phyloP scores from a whole-genome alignment of 2,797 vertebrate genomes.

The Lerista edwardsae region DNA sequence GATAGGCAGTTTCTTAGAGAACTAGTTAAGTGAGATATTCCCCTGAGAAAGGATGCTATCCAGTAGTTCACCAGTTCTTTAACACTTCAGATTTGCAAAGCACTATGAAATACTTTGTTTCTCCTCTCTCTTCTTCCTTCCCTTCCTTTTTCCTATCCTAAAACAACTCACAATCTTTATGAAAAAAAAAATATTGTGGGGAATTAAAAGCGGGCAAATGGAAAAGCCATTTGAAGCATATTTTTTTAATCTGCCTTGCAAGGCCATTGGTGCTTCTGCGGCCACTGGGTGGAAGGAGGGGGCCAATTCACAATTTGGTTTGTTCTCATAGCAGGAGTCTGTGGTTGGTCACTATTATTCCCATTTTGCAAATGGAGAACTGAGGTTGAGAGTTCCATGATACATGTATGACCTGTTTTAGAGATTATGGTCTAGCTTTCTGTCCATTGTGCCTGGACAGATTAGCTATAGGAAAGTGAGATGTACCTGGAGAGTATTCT shows the following conservation, averaged over 20 bases:
- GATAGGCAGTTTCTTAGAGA: not conserved
- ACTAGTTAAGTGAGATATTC: conserved; percentile 21
- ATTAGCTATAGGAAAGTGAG: conserved; percentile 22
- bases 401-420: not conserved
- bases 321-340: not conserved
- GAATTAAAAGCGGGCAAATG: too few relatives aligned
- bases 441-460: conserved; percentile 19
- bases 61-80: not conserved
- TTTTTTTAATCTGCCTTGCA: too few relatives aligned
- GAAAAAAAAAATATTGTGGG: too few relatives aligned
- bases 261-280: too few relatives aligned
- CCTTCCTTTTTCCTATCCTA: too few relatives aligned
- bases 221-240: too few relatives aligned
- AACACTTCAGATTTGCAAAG: conserved; percentile 3
- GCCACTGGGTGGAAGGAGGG: too few relatives aligned
- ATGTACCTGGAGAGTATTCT: not conserved
- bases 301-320: not conserved
- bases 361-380: conserved; percentile 6
- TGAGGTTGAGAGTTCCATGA: not conserved
- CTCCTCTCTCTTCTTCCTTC: too few relatives aligned
- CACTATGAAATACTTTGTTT: not conserved
- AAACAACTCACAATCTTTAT: too few relatives aligned
- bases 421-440: not conserved
- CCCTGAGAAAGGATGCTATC: conserved; percentile 10
- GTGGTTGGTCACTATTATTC: not conserved